Evolutionary conservation across 2,888 invertebrate species (phyloP).

Genomic region (Calameuta filiformis): DNA sequence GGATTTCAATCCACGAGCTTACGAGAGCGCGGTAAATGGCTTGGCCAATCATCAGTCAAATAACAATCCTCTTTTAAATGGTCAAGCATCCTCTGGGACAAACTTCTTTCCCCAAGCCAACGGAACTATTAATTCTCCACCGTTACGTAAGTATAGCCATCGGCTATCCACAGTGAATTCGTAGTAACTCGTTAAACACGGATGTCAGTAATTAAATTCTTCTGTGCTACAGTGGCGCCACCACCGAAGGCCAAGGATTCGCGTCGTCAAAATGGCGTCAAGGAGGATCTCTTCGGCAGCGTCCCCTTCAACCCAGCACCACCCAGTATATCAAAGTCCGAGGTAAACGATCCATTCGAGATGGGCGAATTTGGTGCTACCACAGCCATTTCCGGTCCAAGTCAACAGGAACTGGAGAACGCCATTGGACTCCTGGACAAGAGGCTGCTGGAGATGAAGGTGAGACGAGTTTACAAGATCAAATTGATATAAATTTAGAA

Average conservation of each 20-base stretch:
- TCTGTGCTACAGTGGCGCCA: slow-evolving; percentile 81
- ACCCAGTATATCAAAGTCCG: slow-evolving; percentile 57
- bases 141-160: slow-evolving; percentile 72
- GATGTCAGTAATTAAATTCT: not conserved
- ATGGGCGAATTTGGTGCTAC: slow-evolving; percentile 77
- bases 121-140: slow-evolving; percentile 70
- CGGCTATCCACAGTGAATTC: not conserved
- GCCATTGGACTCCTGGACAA: slow-evolving; percentile 85
- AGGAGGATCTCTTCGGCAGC: slow-evolving; percentile 84
- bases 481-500: slow-evolving; percentile 1
- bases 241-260: slow-evolving; percentile 79
- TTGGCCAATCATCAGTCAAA: slow-evolving; percentile 57
- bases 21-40: slow-evolving; percentile 72
- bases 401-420: slow-evolving; percentile 74
- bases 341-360: slow-evolving; percentile 82
- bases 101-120: slow-evolving; percentile 66
- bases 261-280: slow-evolving; percentile 66
- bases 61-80: slow-evolving; percentile 55
- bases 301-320: slow-evolving; percentile 76
- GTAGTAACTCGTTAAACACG: not conserved
- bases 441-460: slow-evolving; percentile 88
- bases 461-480: slow-evolving; percentile 50
- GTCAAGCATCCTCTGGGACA: slow-evolving; percentile 63
- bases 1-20: slow-evolving; percentile 91
- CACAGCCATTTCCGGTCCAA: slow-evolving; percentile 65